phyloP scores from a whole-genome alignment of 1,140 invertebrate species.

The Periplaneta americana region DNA sequence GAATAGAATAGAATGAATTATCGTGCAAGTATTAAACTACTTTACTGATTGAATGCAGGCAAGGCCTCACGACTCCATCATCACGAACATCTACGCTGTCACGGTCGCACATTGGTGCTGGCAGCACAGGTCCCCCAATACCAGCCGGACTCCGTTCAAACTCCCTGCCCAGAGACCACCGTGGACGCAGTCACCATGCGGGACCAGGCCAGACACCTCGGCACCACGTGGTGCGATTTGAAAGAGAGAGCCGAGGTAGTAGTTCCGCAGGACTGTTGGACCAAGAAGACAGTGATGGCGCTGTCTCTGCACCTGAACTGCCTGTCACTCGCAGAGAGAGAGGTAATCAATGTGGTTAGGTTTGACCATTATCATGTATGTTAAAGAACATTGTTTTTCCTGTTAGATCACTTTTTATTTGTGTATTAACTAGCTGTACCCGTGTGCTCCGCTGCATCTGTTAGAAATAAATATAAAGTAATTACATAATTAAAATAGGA shows the following conservation, averaged over 20 bases:
- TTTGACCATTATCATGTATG: too few species aligned
- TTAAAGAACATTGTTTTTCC: too few species aligned
- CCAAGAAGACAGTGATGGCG: constrained; percentile 76
- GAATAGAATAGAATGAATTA: too few species aligned
- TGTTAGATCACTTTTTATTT: too few species aligned
- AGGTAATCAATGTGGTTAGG: constrained; percentile 46
- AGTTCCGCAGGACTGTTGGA: constrained; percentile 39
- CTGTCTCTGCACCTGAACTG: constrained; percentile 74
- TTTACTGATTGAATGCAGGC: not conserved
- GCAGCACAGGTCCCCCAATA: not conserved
- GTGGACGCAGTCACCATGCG: constrained; percentile 17
- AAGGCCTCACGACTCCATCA: not conserved
- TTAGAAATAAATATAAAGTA: too few species aligned
- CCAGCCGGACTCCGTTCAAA: not conserved
- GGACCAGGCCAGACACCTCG: not conserved
- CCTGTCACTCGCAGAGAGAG: constrained; percentile 59
- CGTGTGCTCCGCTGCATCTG: too few species aligned
- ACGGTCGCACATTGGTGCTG: constrained; percentile 2
- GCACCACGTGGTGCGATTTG: constrained; percentile 24
- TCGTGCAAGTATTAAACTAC: too few species aligned
- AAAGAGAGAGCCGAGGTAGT: constrained; percentile 26
- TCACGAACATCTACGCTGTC: constrained; percentile 5
- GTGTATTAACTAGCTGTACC: too few species aligned
- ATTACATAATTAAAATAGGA: too few species aligned
- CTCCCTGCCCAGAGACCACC: constrained; percentile 16